Base-by-base conservation (phyloP, 1,140 invertebrate genomes). In the Sycobia sp. region DNA sequence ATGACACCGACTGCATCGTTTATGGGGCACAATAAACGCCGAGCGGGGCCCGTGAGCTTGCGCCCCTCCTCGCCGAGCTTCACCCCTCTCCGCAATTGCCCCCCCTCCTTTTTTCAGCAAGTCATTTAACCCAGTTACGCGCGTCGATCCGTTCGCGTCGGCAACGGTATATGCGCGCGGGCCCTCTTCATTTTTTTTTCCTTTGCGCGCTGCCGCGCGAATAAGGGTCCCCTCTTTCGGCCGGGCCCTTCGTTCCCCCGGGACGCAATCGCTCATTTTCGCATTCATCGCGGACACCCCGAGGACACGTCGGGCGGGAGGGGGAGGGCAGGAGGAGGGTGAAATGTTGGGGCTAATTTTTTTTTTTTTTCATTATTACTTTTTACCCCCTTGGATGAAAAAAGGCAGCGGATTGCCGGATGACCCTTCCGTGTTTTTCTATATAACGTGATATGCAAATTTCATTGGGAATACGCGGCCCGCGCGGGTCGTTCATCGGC, bases 11-110 rank as follows among this genome's bases (percentile, higher is more conserved):
- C 66, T 67, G 65, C 49, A 38, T 65, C 71, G 72, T 75, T 76
- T 76, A 76, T 46, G 29, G n/a, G 49, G 67, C 65, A 76, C 73
- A 76, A 77, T 77, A 75, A 77, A 76, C 69, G 69, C 75, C 72
- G 71, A n/a, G 73, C 67, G 72, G 5, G 29, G 25, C 25, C 47
- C 47, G 16, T 27, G 7, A 29, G 9, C 10, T 43, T 29, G 8
- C 16, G 20, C 27, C 47, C 47, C 47, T 32, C 20, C 29, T n/a
- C 14, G 3, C 13, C 2, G n/a, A 7, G 66, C 69, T 62, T 67
- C 69, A 67, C 66, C 68, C 63, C 72, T 69, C 68, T 71, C 39
- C 58, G 65, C 67, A 44, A 20, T 4, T n/a, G n/a, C n/a, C n/a
- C n/a, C n/a, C n/a, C n/a, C n/a, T 49, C 41, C 44, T 67, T 70